Conservation (phyloP, 2,113 vertebrate genomes). For the Smithornis capensis region DNA sequence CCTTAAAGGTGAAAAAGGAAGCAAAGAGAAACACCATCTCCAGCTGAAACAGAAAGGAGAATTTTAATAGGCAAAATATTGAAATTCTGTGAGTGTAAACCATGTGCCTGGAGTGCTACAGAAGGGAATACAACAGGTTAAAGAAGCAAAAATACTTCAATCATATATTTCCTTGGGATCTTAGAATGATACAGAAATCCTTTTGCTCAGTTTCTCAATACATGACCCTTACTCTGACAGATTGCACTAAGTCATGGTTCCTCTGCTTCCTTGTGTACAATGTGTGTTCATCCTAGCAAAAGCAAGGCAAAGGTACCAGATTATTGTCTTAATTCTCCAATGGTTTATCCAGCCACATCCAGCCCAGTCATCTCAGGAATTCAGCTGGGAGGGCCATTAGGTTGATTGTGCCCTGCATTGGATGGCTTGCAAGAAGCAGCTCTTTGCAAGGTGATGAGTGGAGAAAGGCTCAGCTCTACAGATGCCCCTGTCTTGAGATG, state of each 20-base stretch:
- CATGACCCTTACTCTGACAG: conserved; percentile 9
- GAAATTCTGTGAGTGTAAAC: neutral
- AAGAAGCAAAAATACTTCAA: neutral
- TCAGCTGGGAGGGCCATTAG: neutral
- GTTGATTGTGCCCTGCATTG: fast-evolving
- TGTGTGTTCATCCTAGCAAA: fast-evolving
- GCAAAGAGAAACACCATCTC: neutral
- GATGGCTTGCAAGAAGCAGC: neutral
- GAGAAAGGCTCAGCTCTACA: neutral
- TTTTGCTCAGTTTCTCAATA: conserved; percentile 33
- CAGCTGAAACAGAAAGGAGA: neutral
- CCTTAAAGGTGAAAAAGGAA: neutral
- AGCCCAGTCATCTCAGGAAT: neutral
- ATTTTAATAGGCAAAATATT: neutral
- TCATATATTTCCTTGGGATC: neutral
- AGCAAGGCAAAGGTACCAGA: conserved; percentile 16
- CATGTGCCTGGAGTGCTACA: neutral
- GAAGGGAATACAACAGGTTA: neutral
- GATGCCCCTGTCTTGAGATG: neutral
- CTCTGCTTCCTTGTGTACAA: neutral
- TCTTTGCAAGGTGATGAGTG: neutral
- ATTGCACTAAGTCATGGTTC: neutral
- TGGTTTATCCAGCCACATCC: neutral
- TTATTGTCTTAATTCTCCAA: neutral
- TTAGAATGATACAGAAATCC: neutral